phyloP scores from a whole-genome alignment of 2,113 vertebrate genomes.

The Himantopus leucocephalus region DNA sequence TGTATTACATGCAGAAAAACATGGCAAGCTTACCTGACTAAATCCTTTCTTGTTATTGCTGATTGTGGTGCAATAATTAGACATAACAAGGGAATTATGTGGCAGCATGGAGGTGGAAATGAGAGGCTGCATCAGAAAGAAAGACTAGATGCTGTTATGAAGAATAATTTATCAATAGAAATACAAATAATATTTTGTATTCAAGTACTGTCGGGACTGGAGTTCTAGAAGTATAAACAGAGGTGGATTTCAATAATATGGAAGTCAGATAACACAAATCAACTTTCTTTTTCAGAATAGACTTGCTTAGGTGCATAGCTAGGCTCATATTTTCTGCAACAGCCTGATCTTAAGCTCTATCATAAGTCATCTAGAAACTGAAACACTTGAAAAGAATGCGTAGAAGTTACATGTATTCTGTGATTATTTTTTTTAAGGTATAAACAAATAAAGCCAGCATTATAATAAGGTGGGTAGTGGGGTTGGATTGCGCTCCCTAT shows the following conservation, averaged over 20 bases:
- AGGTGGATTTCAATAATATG: background rate
- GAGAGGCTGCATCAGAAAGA: background rate
- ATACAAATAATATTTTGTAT: background rate
- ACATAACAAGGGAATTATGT: background rate
- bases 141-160: background rate
- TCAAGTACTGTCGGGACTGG: background rate
- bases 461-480: rapidly evolving
- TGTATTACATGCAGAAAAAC: background rate
- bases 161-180: background rate
- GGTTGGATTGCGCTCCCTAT: rapidly evolving
- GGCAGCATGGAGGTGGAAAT: background rate
- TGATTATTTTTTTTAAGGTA: background rate
- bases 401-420: background rate
- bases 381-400: background rate
- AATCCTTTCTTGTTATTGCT: background rate
- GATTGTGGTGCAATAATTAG: background rate
- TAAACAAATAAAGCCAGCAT: background rate
- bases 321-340: background rate
- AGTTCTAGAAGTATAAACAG: background rate
- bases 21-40: background rate
- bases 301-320: rapidly evolving
- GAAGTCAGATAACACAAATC: background rate
- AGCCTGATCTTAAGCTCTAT: background rate
- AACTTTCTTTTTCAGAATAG: background rate
- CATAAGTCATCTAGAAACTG: background rate